Percentiles rank a stretch among this genome's conserved stretches.
phyloP scores from a whole-genome alignment of 2,888 invertebrate species.

The Eupithecia insigniata region DNA sequence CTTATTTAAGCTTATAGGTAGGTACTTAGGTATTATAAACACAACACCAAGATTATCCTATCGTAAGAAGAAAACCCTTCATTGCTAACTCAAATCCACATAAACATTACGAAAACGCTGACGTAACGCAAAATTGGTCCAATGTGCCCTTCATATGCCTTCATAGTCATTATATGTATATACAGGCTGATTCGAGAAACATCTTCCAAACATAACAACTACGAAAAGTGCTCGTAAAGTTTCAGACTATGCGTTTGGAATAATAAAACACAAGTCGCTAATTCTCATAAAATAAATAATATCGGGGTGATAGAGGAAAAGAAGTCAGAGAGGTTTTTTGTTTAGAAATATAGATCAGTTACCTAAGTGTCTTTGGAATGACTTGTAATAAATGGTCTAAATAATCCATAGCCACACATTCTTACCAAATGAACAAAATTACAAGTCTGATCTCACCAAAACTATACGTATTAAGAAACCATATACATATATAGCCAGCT shows the following conservation, averaged over 20 bases:
- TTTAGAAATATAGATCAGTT: neutral
- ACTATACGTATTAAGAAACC: neutral
- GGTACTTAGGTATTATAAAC: neutral
- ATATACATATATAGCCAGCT: neutral
- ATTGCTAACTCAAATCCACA: neutral
- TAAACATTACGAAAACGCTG: constrained; percentile 3
- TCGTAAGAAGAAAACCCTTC: constrained; percentile 1
- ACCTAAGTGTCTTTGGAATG: neutral
- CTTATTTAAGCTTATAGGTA: neutral
- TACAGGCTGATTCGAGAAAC: neutral
- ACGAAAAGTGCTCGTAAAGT: neutral
- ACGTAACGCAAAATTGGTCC: neutral
- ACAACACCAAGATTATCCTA: neutral
- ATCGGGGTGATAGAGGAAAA: too few species aligned
- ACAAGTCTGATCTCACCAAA: neutral
- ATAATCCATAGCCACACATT: neutral
- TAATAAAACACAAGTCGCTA: neutral
- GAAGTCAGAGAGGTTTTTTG: neutral
- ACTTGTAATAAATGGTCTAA: neutral
- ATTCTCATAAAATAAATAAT: neutral
- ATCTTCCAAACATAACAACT: neutral
- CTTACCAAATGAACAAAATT: neutral
- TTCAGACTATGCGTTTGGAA: neutral
- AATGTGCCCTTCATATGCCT: neutral
- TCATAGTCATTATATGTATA: constrained; percentile 3